Evolutionary conservation across 2,113 vertebrate species (phyloP).

Genomic region (Melanostigma gelatinosum): DNA sequence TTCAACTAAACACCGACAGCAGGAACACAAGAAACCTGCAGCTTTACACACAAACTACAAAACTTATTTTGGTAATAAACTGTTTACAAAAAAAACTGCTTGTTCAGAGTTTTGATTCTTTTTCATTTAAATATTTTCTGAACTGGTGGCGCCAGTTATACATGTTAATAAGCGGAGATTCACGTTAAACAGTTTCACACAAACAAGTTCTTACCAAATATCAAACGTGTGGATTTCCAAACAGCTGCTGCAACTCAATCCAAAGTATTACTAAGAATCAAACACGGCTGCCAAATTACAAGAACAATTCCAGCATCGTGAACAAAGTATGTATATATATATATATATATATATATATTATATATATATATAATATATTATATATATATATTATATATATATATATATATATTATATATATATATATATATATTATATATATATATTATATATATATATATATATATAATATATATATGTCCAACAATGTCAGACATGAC

Average conservation of each 20-base stretch:
- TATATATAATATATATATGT: too few relatives aligned
- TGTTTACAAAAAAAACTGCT: constrained; percentile 51
- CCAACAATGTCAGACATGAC: background rate
- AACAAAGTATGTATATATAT: background rate
- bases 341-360: background rate
- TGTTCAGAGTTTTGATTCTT: background rate
- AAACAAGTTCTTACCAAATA: background rate
- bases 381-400: background rate
- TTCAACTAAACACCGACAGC: constrained; percentile 70
- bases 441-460: too few relatives aligned
- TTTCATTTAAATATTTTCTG: background rate
- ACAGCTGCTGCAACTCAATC: background rate
- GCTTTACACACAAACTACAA: constrained; percentile 41
- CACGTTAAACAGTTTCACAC: too few relatives aligned
- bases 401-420: too few relatives aligned
- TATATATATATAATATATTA: too few relatives aligned
- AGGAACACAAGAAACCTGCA: constrained; percentile 45
- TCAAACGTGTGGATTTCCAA: background rate
- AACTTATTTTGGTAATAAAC: constrained; percentile 80
- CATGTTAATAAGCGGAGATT: background rate
- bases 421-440: too few relatives aligned
- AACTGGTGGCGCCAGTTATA: background rate
- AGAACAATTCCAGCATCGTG: background rate
- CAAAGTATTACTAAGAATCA: background rate
- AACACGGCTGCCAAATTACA: background rate